Base-by-base conservation (phyloP, 2,113 vertebrate genomes). In the Microcebus griseorufus region DNA sequence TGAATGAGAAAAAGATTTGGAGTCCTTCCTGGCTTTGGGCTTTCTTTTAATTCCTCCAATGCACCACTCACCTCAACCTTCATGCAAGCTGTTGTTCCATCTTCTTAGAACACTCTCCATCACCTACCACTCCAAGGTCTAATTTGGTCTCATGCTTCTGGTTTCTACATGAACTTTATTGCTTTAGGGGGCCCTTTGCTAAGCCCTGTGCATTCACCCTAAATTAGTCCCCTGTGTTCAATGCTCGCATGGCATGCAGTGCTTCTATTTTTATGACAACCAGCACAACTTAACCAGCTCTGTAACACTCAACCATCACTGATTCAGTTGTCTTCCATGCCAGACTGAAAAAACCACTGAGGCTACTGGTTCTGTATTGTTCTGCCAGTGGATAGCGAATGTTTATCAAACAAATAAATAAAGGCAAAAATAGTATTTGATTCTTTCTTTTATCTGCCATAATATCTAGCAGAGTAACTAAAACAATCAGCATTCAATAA, bases 401-500 rank as follows among this genome's bases (percentile, higher is more conserved):
- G 1, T 73, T 84, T 81, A 70, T 93, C 75, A 84, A 67, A 83
- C 51, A 42, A 85, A 62, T 55, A 42, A 92, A 96, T 62, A 93
- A 64, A 96, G 32, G 25, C 18, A 80, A 82, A 27, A n/a, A n/a
- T 7, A n/a, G 0, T 9, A 20, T 53, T 91, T 94, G 62, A 58
- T 73, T 90, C 51, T 93, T 94, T 96, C 42, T 79, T 94, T 25
- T 51, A 85, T 55, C 55, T 93, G 42, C 69, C 81, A 16, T 45
- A 93, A 73, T 42, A 87, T 72, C 65, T 70, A 92, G 14, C 69
- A 76, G 67, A 79, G 42, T 92, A 95, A 92, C 75, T 64, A 32
- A 93, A 76, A 39, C 53, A 95, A 96, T 95, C 95, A 93, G 81
- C 45, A 96, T 73, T 94, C 92, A 34, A 45, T 73, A 93, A 90